Percentiles rank a stretch among this genome's conserved stretches.
Conservation (phyloP, 2,797 vertebrate genomes). For the Cirrhinus molitorella region DNA sequence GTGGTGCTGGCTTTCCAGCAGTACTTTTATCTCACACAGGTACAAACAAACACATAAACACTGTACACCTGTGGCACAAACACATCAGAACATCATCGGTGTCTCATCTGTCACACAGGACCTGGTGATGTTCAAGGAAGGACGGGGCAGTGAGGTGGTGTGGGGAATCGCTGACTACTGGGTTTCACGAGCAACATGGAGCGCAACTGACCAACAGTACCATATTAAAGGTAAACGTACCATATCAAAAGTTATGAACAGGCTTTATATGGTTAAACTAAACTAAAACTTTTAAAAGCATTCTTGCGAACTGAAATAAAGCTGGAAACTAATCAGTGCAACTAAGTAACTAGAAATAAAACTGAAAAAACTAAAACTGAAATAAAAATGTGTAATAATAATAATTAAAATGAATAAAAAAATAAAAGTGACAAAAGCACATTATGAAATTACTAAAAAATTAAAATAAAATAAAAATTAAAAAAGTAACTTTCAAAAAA, state of each 20-base stretch:
- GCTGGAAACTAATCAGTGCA: no score
- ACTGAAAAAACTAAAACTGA: no score
- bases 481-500: no score
- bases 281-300: no score
- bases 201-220: constrained; percentile 80
- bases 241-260: not conserved
- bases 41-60: constrained; percentile 60
- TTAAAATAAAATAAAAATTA: no score
- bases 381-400: no score
- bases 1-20: constrained; percentile 89
- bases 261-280: not conserved
- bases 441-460: no score
- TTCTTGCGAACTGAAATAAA: no score
- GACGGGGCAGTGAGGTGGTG: constrained; percentile 86
- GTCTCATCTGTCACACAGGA: constrained; percentile 79
- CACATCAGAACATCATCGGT: not conserved
- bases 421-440: no score
- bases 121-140: constrained; percentile 84
- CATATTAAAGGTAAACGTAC: constrained; percentile 80
- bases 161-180: constrained; percentile 90
- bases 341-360: no score
- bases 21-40: constrained; percentile 88
- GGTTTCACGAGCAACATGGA: constrained; percentile 91
- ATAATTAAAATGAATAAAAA: no score
- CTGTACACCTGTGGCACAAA: not conserved